Evolutionary conservation across 2,797 vertebrate species (phyloP).

Genomic region (Poeciliopsis gracilis): DNA sequence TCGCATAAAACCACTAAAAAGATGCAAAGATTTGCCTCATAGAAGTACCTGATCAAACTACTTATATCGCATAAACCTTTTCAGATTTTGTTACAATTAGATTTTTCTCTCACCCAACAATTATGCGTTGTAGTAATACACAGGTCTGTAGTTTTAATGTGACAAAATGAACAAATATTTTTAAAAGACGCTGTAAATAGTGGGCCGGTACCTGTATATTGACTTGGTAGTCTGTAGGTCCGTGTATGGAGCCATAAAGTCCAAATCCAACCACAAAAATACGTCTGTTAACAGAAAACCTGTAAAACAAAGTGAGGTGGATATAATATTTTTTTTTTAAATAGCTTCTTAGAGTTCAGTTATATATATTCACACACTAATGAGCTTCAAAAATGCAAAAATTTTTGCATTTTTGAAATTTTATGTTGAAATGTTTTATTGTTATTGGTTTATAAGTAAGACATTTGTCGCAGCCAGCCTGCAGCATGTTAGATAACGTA

Average conservation of each 20-base stretch:
- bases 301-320: slow-evolving; percentile 52
- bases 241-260: slow-evolving; percentile 97
- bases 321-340: too few relatives aligned
- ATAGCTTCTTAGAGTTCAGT: neutral
- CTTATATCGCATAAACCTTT: neutral
- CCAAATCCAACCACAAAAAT: slow-evolving; percentile 97
- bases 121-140: neutral
- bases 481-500: neutral
- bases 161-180: neutral
- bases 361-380: neutral
- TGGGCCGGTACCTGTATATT: slow-evolving; percentile 91
- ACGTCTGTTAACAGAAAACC: slow-evolving; percentile 95
- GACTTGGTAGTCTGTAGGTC: slow-evolving; percentile 98
- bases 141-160: neutral
- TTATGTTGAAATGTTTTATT: neutral
- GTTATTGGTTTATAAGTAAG: neutral
- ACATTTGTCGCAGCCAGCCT: neutral
- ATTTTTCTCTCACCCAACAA: neutral
- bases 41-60: neutral
- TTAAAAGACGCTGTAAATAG: neutral
- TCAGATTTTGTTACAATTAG: neutral
- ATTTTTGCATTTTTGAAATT: too few relatives aligned
- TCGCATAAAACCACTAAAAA: neutral
- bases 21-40: neutral
- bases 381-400: neutral